Evolutionary conservation across 2,888 invertebrate species (phyloP).

Genomic region (Gymnoscelis rufifasciata): DNA sequence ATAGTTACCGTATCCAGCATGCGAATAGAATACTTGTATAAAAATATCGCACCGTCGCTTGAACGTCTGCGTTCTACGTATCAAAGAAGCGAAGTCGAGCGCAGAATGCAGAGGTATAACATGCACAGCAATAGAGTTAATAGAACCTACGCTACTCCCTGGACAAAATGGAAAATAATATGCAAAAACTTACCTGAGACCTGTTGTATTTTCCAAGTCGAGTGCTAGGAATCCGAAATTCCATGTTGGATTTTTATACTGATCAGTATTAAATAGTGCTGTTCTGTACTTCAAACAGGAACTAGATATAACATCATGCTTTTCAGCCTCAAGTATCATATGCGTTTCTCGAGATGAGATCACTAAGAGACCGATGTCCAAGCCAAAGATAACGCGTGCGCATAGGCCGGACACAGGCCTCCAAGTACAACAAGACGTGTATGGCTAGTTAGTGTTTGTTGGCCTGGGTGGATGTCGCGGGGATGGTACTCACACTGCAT

Average conservation of each 20-base stretch:
- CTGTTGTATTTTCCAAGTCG: slow-evolving; percentile 3
- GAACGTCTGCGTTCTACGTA: slow-evolving; percentile 25
- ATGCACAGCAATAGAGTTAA: slow-evolving; percentile 30
- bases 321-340: too few relatives aligned
- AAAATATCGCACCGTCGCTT: slow-evolving; percentile 27
- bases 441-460: neutral
- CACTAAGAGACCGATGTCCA: too few relatives aligned
- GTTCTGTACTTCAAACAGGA: slow-evolving; percentile 1
- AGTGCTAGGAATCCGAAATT: slow-evolving; percentile 2
- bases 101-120: slow-evolving; percentile 26
- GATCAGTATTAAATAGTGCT: neutral
- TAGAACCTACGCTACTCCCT: slow-evolving; percentile 12
- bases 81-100: slow-evolving; percentile 31
- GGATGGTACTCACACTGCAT: slow-evolving; percentile 62
- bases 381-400: too few relatives aligned
- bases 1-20: slow-evolving; percentile 24
- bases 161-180: slow-evolving; percentile 2
- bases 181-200: slow-evolving; percentile 11
- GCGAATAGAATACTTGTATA: slow-evolving; percentile 22
- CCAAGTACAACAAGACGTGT: neutral
- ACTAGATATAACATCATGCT: neutral
- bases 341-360: too few relatives aligned
- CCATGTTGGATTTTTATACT: neutral
- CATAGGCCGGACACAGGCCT: too few relatives aligned
- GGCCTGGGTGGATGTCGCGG: neutral